Evolutionary conservation across 2,888 invertebrate genomes (phyloP).

Genomic region (Heliconius charithonia): DNA sequence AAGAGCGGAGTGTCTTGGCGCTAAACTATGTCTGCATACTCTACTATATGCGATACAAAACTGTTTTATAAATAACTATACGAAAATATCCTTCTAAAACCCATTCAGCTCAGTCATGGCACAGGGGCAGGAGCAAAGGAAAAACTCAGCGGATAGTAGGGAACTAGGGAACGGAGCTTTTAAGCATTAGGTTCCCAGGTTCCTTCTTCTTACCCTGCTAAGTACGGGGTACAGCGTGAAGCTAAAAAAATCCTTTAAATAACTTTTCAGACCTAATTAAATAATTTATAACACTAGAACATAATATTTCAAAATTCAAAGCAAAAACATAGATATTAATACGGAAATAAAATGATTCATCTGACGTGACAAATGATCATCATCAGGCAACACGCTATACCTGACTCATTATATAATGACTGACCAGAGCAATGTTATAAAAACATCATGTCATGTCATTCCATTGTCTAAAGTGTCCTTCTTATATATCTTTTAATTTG

Average conservation of each 20-base stretch:
- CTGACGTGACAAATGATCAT: slow-evolving; percentile 51
- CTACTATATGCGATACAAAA: too few relatives aligned
- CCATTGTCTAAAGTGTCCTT: slow-evolving; percentile 50
- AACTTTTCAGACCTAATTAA: background rate
- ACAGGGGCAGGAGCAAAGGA: too few relatives aligned
- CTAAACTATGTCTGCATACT: too few relatives aligned
- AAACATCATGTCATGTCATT: slow-evolving; percentile 47
- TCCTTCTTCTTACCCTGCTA: too few relatives aligned
- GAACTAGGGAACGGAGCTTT: too few relatives aligned
- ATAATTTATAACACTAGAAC: background rate
- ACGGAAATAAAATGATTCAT: slow-evolving; percentile 46
- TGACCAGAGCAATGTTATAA: slow-evolving; percentile 34
- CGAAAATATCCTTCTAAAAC: too few relatives aligned
- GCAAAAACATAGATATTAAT: slow-evolving; percentile 1
- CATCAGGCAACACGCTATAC: slow-evolving; percentile 48
- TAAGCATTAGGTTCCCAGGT: too few relatives aligned
- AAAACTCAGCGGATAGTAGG: too few relatives aligned
- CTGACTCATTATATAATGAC: slow-evolving; percentile 53
- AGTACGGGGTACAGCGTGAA: too few relatives aligned
- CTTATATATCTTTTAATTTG: slow-evolving; percentile 32
- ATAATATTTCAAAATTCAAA: background rate
- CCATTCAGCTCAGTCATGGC: too few relatives aligned
- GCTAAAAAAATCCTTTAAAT: background rate
- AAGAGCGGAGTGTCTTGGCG: too few relatives aligned
- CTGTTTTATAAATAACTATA: too few relatives aligned